Evolutionary conservation across 2,113 vertebrate genomes (phyloP).

Genomic region (Turnix velox): DNA sequence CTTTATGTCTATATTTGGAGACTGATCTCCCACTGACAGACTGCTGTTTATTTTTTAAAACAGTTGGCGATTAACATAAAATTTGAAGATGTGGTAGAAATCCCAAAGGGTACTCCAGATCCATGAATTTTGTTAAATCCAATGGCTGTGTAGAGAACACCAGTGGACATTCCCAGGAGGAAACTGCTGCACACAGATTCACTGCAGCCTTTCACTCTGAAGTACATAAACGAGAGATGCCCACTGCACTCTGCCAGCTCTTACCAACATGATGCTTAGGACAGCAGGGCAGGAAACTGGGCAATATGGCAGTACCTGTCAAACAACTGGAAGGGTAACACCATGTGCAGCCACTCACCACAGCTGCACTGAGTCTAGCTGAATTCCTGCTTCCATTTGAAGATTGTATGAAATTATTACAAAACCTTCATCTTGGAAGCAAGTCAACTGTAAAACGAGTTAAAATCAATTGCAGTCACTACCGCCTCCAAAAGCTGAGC

Average conservation of each 20-base stretch:
- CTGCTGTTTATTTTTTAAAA: not conserved
- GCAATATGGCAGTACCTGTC: not conserved
- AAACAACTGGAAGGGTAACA: not conserved
- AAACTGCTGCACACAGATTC: not conserved
- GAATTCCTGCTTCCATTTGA: not conserved
- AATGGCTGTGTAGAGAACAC: not conserved
- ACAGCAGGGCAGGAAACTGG: not conserved
- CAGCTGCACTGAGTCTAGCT: not conserved
- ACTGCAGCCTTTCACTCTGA: not conserved
- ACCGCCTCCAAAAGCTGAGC: not conserved
- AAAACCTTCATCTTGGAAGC: not conserved
- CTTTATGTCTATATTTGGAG: not conserved
- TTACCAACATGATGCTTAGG: not conserved
- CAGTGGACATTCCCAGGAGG: not conserved
- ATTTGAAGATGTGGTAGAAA: not conserved
- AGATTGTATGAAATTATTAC: not conserved
- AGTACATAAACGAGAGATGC: rapidly evolving
- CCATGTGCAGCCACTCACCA: not conserved
- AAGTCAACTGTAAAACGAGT: not conserved
- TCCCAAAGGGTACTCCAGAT: not conserved
- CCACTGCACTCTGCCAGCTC: not conserved
- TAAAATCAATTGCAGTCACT: not conserved
- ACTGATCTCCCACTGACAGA: rapidly evolving
- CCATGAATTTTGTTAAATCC: not conserved
- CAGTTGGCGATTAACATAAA: not conserved